Conservation (phyloP, 2,888 invertebrate species). For the Acheta domesticus region DNA sequence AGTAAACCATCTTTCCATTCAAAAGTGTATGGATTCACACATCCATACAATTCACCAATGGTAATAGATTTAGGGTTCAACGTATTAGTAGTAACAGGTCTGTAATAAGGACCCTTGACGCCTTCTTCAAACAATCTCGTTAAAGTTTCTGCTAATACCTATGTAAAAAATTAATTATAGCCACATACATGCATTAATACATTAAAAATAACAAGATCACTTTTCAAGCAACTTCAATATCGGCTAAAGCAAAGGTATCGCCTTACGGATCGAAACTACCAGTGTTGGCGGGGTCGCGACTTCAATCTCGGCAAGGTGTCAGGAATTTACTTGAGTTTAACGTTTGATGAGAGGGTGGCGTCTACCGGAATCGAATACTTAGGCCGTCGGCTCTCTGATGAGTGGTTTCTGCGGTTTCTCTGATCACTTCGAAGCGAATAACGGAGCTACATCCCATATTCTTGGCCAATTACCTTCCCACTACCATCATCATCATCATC, state of each 20-base stretch:
- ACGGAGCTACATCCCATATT: too few species aligned
- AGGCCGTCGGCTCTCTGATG: too few species aligned
- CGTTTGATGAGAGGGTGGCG: too few species aligned
- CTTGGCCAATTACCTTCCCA: too few species aligned
- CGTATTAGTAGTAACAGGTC: constrained; percentile 70
- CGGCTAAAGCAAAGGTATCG: background rate
- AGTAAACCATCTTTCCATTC: constrained; percentile 91
- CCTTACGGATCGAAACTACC: too few species aligned
- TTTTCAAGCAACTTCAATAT: background rate
- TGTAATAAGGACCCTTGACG: constrained; percentile 60
- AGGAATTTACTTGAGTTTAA: too few species aligned
- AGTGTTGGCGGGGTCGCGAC: too few species aligned
- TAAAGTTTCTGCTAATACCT: constrained; percentile 71
- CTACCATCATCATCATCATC: too few species aligned
- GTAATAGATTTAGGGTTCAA: constrained; percentile 87
- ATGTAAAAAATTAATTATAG: constrained; percentile 35
- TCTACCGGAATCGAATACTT: too few species aligned
- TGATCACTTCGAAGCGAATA: too few species aligned
- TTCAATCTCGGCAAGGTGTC: too few species aligned
- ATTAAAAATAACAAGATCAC: constrained; percentile 31
- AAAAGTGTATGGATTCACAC: constrained; percentile 74
- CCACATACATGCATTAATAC: background rate
- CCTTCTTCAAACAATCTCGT: constrained; percentile 61
- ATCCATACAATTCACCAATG: constrained; percentile 85
- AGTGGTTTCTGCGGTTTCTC: too few species aligned